Conservation (phyloP, 2,888 invertebrate species). For the Drosophila maculinotata region DNA sequence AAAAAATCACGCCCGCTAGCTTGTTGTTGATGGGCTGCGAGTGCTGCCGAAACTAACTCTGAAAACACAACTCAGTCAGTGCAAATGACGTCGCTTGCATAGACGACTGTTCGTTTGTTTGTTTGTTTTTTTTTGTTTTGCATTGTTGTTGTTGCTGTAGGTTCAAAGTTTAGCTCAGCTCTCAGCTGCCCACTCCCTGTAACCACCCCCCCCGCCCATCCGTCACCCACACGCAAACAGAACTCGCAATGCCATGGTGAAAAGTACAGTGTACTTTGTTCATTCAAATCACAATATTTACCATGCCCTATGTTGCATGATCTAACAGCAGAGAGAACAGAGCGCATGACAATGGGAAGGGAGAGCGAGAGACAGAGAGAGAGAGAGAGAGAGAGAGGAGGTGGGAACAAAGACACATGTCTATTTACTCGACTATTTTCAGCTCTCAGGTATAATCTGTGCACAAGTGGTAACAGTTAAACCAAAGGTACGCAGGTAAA, state of each 20-base stretch:
- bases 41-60: slow-evolving; percentile 41
- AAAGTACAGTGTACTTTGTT: slow-evolving; percentile 28
- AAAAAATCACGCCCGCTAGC: neutral
- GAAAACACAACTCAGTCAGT: slow-evolving; percentile 3
- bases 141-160: slow-evolving; percentile 7
- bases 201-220: neutral
- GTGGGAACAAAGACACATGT: slow-evolving; percentile 16
- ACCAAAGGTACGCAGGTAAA: slow-evolving; percentile 1
- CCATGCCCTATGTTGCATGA: slow-evolving; percentile 7
- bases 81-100: slow-evolving; percentile 20
- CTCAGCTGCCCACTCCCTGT: slow-evolving; percentile 1
- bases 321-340: neutral
- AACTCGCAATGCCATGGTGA: neutral
- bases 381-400: neutral
- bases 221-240: neutral
- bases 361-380: neutral
- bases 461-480: neutral
- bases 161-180: slow-evolving; percentile 37
- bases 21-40: slow-evolving; percentile 37
- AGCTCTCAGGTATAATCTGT: neutral
- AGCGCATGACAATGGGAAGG: neutral
- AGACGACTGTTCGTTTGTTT: slow-evolving; percentile 1
- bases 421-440: neutral
- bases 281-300: slow-evolving; percentile 27
- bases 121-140: too few species aligned